phyloP scores from a whole-genome alignment of 2,888 invertebrate species.

The Coecobrya sp. region DNA sequence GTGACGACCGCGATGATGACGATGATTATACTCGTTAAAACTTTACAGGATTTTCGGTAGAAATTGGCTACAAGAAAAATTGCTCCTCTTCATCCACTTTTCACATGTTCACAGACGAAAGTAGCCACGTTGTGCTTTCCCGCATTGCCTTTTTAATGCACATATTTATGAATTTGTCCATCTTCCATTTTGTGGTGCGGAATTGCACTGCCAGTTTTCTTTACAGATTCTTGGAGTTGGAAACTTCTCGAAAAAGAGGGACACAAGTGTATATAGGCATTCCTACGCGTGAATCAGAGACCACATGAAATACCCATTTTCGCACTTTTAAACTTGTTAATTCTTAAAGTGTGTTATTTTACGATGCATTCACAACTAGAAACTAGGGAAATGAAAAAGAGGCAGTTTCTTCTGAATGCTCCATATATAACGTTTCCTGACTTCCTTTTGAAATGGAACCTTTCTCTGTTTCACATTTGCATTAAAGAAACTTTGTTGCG shows the following conservation, averaged over 20 bases:
- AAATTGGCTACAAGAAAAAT: slow-evolving; percentile 41
- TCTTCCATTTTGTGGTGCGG: background rate
- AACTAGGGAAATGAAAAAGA: background rate
- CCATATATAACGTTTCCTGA: background rate
- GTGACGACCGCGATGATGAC: background rate
- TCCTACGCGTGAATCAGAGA: background rate
- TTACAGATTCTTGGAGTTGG: background rate
- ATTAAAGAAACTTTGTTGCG: background rate
- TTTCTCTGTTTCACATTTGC: background rate
- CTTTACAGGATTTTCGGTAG: background rate
- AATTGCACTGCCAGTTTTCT: background rate
- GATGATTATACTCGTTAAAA: slow-evolving; percentile 24
- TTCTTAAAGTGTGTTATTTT: background rate
- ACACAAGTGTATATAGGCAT: background rate
- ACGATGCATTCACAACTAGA: background rate
- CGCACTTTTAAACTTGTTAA: background rate
- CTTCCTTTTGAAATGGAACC: background rate
- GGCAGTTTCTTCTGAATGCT: background rate
- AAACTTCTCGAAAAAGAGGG: background rate
- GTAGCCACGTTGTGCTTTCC: background rate
- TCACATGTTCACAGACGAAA: background rate
- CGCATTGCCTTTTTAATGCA: background rate
- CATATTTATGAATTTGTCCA: slow-evolving; percentile 3
- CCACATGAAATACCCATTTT: background rate
- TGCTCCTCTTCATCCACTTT: slow-evolving; percentile 11